Evolutionary conservation across 2,797 vertebrate genomes (phyloP), one percentile per base, ranked within the genome.

Genomic region (Xyrichtys novacula): DNA sequence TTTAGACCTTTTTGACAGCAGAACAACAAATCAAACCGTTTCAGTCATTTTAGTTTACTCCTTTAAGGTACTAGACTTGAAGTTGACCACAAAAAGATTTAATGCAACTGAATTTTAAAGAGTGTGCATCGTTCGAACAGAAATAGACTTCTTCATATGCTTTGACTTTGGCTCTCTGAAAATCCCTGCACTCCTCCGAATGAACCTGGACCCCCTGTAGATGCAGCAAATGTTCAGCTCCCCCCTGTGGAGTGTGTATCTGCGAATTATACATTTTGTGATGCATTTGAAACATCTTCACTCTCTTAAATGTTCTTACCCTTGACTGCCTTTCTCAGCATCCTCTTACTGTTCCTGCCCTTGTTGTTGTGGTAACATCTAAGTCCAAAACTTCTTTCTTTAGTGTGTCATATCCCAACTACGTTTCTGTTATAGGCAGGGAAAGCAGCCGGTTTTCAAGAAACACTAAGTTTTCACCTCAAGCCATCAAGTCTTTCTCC

Each of bases 191-290:
- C 32, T 61, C 49, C 56, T 66, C 44, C 9, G 63, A 44, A 74
- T 66, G 19, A 80, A 70, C 50, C 28, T 5, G 67, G 72, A 81
- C 44, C 65, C 64, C 81, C 83, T 75, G 56, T 62, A 57, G 81
- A 14, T 44, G 17, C 50, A 34, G 52, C 67, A 68, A 83, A 85
- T 81, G 81, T 78, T 80, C 44, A 56, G 25, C 58, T 44, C 26
- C 26, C 26, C 12, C 43, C n/a, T 69, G n/a, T 25, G 2, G 12
- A 6, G 10, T 57, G 48, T 36, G 31, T 20, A 34, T 42, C 29
- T 52, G 23, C 44, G 50, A 38, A 1, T 34, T 58, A 36, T 48
- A 20, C 26, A 23, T 20, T 2, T 36, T 36, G 1, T 36, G 6
- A 39, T 6, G 38, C 31, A 17, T 39, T 39, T 39, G 6, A 48